phyloP scores from a whole-genome alignment of 2,888 invertebrate species.

The Amphipyra tragopoginis region DNA sequence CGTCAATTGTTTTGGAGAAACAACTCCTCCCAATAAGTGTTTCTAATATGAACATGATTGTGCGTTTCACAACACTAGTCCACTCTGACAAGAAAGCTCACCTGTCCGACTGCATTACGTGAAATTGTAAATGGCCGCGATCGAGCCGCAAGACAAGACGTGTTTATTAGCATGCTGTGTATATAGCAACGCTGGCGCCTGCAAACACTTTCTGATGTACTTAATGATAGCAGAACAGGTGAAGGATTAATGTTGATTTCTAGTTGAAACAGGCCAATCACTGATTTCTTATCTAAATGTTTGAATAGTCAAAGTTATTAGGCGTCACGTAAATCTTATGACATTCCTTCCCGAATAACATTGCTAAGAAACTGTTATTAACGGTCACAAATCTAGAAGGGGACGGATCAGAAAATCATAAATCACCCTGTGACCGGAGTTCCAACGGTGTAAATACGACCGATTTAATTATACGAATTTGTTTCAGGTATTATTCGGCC shows the following conservation, averaged over 20 bases:
- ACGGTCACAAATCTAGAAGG: slow-evolving; percentile 5
- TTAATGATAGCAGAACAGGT: slow-evolving; percentile 70
- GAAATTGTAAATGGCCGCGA: slow-evolving; percentile 67
- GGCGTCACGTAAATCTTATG: slow-evolving; percentile 17
- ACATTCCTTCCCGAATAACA: slow-evolving; percentile 6
- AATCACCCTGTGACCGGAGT: slow-evolving; percentile 11
- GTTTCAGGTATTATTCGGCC: slow-evolving; percentile 49
- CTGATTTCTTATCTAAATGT: slow-evolving; percentile 49
- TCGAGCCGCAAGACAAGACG: slow-evolving; percentile 64
- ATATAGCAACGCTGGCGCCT: slow-evolving; percentile 51
- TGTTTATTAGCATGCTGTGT: slow-evolving; percentile 69
- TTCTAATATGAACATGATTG: slow-evolving; percentile 34
- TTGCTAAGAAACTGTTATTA: slow-evolving; percentile 7
- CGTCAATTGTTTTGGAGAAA: slow-evolving; percentile 28
- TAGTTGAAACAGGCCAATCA: slow-evolving; percentile 56
- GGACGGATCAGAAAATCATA: slow-evolving; percentile 16
- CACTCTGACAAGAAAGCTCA: slow-evolving; percentile 65
- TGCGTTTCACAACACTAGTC: slow-evolving; percentile 57
- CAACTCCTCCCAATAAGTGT: slow-evolving; percentile 36
- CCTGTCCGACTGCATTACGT: slow-evolving; percentile 67
- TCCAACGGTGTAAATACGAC: slow-evolving; percentile 22
- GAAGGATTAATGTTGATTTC: slow-evolving; percentile 62
- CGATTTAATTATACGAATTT: slow-evolving; percentile 39
- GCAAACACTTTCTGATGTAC: slow-evolving; percentile 73
- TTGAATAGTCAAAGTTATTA: slow-evolving; percentile 29